These are phyloP conservation scores for Serripes groenlandicus DNA, from an alignment of 2,888 invertebrate species.

Conservation along the genomic window DNA sequence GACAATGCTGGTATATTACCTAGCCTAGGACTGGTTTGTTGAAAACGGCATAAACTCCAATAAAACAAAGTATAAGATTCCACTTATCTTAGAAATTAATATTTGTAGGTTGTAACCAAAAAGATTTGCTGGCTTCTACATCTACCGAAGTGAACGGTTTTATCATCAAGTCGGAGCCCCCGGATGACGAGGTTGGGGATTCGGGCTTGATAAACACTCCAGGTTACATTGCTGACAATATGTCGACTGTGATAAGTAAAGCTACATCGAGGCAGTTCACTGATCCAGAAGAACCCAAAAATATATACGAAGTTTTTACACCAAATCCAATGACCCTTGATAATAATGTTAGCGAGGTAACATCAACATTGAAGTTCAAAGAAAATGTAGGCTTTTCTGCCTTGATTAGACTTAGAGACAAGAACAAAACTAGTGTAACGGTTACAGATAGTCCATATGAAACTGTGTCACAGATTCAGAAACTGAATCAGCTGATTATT, in stretches of 20 bases:
- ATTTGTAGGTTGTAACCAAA: too few species aligned
- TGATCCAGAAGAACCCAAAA: not conserved
- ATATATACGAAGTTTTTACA: slow-evolving; percentile 10
- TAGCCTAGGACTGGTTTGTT: too few species aligned
- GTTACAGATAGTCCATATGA: slow-evolving; percentile 7
- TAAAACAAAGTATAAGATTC: too few species aligned
- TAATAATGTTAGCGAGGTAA: not conserved
- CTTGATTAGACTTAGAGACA: slow-evolving; percentile 8
- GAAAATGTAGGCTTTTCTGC: not conserved
- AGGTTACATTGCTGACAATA: not conserved
- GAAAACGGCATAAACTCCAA: too few species aligned
- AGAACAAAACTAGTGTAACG: not conserved
- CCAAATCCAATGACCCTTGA: not conserved
- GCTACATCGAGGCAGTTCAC: not conserved
- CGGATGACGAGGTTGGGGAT: not conserved
- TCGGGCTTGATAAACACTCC: not conserved
- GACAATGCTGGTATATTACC: too few species aligned
- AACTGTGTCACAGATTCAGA: not conserved
- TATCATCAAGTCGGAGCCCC: slow-evolving; percentile 9
- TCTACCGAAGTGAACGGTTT: too few species aligned
- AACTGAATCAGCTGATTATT: not conserved
- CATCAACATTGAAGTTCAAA: not conserved
- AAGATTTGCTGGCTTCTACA: too few species aligned
- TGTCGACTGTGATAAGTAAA: not conserved
- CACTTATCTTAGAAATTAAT: too few species aligned